Base-by-base conservation (phyloP, 1,140 invertebrate genomes). In the Drosophila elegans region DNA sequence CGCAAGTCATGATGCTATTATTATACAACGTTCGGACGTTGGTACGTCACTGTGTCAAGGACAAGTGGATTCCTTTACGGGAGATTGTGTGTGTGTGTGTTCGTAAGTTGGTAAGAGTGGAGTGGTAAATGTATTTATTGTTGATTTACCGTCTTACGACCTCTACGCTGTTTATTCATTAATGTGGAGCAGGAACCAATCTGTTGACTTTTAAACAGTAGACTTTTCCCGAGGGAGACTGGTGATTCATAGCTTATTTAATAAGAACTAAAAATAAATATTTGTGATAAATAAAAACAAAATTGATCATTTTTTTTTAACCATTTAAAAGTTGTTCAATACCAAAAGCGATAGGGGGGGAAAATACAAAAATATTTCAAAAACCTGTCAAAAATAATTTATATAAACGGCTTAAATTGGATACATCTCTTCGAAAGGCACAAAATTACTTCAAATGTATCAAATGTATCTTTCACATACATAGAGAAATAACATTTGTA, bases 1-100 rank as follows among this genome's bases (percentile, higher is more conserved):
- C 78, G 83, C 82, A 88, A 86, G 83, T 86, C 83, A 86, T 85
- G 79, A 66, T 74, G 46, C 63, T 77, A 51, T 76, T 74, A 57
- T 57, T 64, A 51, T 74, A 55, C 71, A 55, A 44, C 60, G 48
- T 56, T 80, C 53, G 74, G 62, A 67, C 53, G 61, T 54, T 74
- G 77, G 78, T 60, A 81, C 85, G 75, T 83, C 75, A 86, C 71
- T 86, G 83, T 86, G 83, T 86, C 83, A 86, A 86, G 83, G 83
- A 88, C 83, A 88, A 89, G 84, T 88, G 75, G 83, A 86, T 75
- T 89, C 74, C 71, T 72, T 52, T 16, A 42, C 42, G 32, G 39
- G 27, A 32, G 25, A 39, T 21, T 42, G 41, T 44, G 61, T 29
- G 25, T 48, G 27, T 53, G 42, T 57, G 48, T 73, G 48, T 52